phyloP scores from a whole-genome alignment of 1,140 invertebrate species.

The Bombus sylvicola region DNA sequence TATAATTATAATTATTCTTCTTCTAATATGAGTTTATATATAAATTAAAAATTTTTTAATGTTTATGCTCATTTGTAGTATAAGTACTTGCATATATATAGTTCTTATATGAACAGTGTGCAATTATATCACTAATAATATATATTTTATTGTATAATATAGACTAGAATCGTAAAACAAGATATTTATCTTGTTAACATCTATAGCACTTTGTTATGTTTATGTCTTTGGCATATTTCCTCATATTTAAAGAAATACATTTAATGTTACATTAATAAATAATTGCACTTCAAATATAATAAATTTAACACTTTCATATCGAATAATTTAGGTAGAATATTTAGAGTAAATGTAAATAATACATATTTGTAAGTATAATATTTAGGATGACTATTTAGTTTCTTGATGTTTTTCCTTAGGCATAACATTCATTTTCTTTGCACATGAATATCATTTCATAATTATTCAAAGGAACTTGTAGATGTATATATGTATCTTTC shows the following conservation, averaged over 20 bases:
- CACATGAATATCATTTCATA: constrained; percentile 4
- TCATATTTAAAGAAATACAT: constrained; percentile 21
- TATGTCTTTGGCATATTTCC: constrained; percentile 1
- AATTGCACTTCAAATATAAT: constrained; percentile 42
- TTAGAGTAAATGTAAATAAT: constrained; percentile 13
- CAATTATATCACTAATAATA: constrained; percentile 15
- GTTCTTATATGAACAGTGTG: constrained; percentile 12
- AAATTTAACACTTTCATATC: constrained; percentile 31
- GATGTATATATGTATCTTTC: neutral
- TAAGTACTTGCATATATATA: neutral
- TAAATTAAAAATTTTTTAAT: constrained; percentile 1
- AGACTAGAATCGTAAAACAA: constrained; percentile 40
- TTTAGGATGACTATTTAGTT: constrained; percentile 24
- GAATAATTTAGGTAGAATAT: neutral
- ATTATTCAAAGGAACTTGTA: constrained; percentile 3
- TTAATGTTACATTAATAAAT: constrained; percentile 28
- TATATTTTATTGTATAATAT: constrained; percentile 13
- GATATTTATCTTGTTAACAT: constrained; percentile 28
- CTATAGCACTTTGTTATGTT: constrained; percentile 12
- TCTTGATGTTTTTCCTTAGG: constrained; percentile 3
- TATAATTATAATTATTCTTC: neutral
- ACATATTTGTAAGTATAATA: constrained; percentile 34
- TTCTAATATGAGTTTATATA: neutral
- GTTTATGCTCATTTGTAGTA: neutral
- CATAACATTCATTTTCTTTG: constrained; percentile 13